Evolutionary conservation across 1,140 invertebrate genomes (phyloP), one percentile per base, ranked within the genome.

Genomic region (Ectropis grisescens): DNA sequence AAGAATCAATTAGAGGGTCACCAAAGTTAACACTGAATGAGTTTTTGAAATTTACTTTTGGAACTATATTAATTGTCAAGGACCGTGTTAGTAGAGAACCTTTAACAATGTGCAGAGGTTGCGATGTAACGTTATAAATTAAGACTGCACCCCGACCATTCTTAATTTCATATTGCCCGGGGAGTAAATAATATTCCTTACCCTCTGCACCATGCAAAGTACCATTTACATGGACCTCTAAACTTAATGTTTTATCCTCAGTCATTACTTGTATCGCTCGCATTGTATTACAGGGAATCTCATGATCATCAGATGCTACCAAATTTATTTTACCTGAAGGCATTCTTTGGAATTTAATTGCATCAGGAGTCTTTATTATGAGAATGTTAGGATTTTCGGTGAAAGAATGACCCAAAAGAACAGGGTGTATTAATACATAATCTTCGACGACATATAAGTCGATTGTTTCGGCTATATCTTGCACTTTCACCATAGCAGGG

Each of bases 371-470:
- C 39, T 61, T 61, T 0, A 33, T 61, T 5, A 58, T 52, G 2
- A 49, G 15, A 9, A 58, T 44, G 15, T 46, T 22, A 5, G 58
- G 41, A 26, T 35, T 49, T 43, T 64, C 52, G 0, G 59, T 64
- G 29, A 59, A 57, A 0, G 45, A 41, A 27, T 64, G 59, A 0
- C 56, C 56, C 41, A 64, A 37, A n/a, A 64, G 10, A 8, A 55
- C 42, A 0, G 47, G 26, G 10, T 55, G 27, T 5, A 24, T 36
- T 2, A 58, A 8, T 0, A 55, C 44, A 11, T 52, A 37, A 28
- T 65, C 54, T 1, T 52, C 37, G 2, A 58, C 51, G 7, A 65
- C 37, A 23, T 44, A 50, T 9, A 59, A 33, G 1, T 60, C 35
- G 13, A 49, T 30, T 15, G 9, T 30, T 23, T 50, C 39, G 26